phyloP scores from a whole-genome alignment of 2,797 vertebrate genomes.

The Ammospiza maritima region DNA sequence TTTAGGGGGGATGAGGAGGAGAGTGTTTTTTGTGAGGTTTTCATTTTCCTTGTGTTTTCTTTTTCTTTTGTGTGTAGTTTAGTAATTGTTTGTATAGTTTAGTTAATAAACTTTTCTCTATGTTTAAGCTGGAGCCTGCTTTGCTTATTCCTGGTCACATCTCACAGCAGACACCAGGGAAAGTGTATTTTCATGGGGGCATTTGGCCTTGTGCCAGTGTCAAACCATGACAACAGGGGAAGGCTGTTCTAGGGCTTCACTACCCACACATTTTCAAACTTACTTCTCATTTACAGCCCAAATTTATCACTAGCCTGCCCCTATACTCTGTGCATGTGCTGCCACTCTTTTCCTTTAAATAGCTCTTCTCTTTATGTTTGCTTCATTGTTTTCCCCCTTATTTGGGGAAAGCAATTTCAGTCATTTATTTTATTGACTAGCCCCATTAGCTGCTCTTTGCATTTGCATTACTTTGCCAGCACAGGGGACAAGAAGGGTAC shows the following conservation, averaged over 20 bases:
- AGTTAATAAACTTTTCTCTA: too few species aligned
- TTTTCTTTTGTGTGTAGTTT: too few species aligned
- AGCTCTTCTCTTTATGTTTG: background rate
- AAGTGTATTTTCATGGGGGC: too few species aligned
- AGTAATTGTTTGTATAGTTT: too few species aligned
- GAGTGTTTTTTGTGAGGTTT: too few species aligned
- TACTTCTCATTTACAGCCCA: background rate
- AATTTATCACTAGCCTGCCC: background rate
- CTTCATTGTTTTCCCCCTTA: rapidly evolving
- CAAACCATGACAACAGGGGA: background rate
- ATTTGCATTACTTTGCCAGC: background rate
- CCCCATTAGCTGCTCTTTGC: background rate
- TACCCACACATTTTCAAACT: background rate
- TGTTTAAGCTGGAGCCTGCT: too few species aligned
- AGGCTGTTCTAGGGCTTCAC: background rate
- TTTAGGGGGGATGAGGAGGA: too few species aligned
- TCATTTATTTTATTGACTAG: background rate
- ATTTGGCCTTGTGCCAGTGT: too few species aligned
- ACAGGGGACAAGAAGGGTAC: background rate
- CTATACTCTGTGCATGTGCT: background rate
- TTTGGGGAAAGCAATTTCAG: background rate
- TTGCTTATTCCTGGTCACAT: too few species aligned
- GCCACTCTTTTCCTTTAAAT: background rate
- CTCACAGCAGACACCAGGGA: too few species aligned
- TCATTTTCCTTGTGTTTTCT: too few species aligned